These are phyloP conservation scores for Dryoscopus gambensis DNA, from an alignment of 2,113 vertebrate genomes.

Conservation along the genomic window DNA sequence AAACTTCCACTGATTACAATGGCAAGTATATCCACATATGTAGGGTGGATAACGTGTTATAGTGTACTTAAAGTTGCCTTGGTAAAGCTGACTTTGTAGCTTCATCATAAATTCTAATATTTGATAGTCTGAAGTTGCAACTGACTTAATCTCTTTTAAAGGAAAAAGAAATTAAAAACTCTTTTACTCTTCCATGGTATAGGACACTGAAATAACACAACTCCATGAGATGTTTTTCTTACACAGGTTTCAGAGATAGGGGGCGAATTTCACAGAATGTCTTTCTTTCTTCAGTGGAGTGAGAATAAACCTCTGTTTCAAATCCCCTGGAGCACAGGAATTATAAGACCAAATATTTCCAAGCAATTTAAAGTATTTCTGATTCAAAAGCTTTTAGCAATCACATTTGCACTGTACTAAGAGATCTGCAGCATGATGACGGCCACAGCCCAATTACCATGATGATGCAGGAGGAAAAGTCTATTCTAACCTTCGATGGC, in stretches of 20 bases:
- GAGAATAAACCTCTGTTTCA: neutral
- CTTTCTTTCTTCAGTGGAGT: neutral
- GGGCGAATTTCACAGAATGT: neutral
- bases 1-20: neutral
- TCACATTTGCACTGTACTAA: neutral
- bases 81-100: neutral
- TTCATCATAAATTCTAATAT: neutral
- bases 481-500: neutral
- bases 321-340: neutral
- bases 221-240: neutral
- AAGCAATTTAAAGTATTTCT: neutral
- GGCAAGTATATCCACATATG: neutral
- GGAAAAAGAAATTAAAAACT: neutral
- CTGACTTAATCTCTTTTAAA: neutral
- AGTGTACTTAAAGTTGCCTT: neutral
- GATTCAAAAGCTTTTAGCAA: neutral
- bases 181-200: neutral
- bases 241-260: neutral
- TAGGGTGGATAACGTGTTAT: neutral
- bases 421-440: neutral
- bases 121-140: neutral
- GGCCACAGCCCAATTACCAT: neutral
- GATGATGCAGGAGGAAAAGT: constrained; percentile 2
- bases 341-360: neutral
- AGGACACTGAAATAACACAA: neutral